Evolutionary conservation across 2,113 vertebrate genomes (phyloP).

Genomic region (Sapayoa aenigma): DNA sequence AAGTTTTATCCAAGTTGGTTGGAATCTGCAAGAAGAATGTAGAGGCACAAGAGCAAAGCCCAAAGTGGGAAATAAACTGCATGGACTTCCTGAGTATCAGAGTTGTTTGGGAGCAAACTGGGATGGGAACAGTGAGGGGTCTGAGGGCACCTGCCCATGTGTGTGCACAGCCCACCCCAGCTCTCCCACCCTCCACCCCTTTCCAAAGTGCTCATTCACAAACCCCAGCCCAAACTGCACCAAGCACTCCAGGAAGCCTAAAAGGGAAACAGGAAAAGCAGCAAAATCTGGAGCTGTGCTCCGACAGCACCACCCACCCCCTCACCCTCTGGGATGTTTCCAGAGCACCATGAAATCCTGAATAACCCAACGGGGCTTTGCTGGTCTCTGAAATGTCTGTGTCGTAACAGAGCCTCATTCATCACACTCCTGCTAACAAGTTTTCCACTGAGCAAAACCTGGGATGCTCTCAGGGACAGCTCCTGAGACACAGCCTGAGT

Average conservation of each 20-base stretch:
- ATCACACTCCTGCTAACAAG: background rate
- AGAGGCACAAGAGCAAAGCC: background rate
- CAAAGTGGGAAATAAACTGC: background rate
- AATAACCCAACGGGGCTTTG: background rate
- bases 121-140: background rate
- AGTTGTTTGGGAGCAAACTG: background rate
- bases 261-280: background rate
- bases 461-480: background rate
- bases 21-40: background rate
- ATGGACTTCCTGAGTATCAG: accelerated
- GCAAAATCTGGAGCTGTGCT: background rate
- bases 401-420: background rate
- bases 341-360: background rate
- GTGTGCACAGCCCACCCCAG: accelerated
- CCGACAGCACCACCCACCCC: background rate
- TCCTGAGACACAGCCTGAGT: background rate
- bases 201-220: background rate
- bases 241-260: background rate
- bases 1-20: background rate
- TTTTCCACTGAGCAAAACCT: background rate
- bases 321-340: background rate
- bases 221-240: background rate
- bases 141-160: background rate
- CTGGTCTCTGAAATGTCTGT: background rate
- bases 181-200: background rate